These are phyloP conservation scores for Sebastes hopkinsi DNA, from an alignment of 2,797 vertebrate species.

Conservation along the genomic window DNA sequence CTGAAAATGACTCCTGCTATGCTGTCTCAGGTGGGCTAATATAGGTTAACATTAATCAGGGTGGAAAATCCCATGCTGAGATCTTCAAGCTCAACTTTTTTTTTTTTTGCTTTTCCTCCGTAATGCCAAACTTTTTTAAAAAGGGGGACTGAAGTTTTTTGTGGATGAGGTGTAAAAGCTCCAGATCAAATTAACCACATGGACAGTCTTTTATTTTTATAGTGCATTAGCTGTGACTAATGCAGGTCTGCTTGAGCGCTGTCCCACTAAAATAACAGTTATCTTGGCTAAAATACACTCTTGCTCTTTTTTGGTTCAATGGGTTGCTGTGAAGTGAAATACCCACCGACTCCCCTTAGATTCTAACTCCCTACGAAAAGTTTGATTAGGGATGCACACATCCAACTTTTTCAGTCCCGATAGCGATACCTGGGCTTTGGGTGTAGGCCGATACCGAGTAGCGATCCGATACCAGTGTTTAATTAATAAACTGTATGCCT, in stretches of 20 bases:
- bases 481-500: too few relatives aligned
- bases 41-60: conserved; percentile 73
- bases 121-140: conserved; percentile 54
- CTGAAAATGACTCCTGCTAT: conserved; percentile 72
- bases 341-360: conserved; percentile 21
- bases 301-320: conserved; percentile 46
- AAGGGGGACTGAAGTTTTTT: conserved; percentile 56
- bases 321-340: conserved; percentile 47
- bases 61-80: conserved; percentile 74
- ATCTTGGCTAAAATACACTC: conserved; percentile 62
- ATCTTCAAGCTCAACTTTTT: conserved; percentile 28
- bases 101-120: conserved; percentile 33
- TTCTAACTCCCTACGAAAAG: conserved; percentile 13
- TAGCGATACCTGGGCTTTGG: too few relatives aligned
- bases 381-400: conserved; percentile 1
- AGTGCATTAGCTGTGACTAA: conserved; percentile 77
- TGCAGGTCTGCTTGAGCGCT: conserved; percentile 63
- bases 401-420: too few relatives aligned
- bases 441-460: too few relatives aligned
- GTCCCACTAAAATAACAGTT: conserved; percentile 76
- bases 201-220: conserved; percentile 74
- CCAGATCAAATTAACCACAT: conserved; percentile 76
- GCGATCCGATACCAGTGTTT: too few relatives aligned
- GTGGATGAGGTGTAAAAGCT: conserved; percentile 74
- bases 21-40: conserved; percentile 77